Percentiles rank a stretch among this genome's conserved stretches.
Conservation (phyloP, 2,113 vertebrate species). For the Baryphthengus martii region DNA sequence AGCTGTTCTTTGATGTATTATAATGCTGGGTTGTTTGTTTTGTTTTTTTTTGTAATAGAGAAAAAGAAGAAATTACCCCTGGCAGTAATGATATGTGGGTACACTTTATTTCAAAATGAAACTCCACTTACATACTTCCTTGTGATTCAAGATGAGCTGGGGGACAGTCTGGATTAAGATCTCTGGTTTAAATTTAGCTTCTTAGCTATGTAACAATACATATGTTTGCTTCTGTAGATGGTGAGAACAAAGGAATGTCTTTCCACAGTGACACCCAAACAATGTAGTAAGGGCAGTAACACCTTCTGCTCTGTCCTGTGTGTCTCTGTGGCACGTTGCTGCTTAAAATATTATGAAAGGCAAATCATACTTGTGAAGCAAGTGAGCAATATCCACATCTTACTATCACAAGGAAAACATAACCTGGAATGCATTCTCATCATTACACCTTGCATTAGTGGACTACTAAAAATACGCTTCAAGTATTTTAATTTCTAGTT, state of each 20-base stretch:
- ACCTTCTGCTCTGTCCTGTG: background rate
- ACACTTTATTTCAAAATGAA: background rate
- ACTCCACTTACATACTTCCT: background rate
- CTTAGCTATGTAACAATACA: background rate
- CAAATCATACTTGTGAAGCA: background rate
- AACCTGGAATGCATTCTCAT: background rate
- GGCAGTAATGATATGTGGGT: background rate
- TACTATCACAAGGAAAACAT: background rate
- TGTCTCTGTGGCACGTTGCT: background rate
- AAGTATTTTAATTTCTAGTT: background rate
- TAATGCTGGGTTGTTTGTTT: background rate
- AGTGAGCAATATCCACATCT: background rate
- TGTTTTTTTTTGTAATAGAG: background rate
- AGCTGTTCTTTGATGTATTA: background rate
- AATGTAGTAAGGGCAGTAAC: background rate
- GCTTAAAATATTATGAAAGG: background rate
- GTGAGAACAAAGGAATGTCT: background rate
- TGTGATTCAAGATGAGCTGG: background rate
- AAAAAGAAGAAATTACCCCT: background rate
- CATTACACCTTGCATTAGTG: background rate
- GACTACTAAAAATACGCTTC: background rate
- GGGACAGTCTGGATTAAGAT: background rate
- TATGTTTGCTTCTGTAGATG: background rate
- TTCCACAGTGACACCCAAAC: background rate
- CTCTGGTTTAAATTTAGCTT: background rate